Base-by-base conservation (phyloP, 2,888 invertebrate species). In the Pollenia labialis region DNA sequence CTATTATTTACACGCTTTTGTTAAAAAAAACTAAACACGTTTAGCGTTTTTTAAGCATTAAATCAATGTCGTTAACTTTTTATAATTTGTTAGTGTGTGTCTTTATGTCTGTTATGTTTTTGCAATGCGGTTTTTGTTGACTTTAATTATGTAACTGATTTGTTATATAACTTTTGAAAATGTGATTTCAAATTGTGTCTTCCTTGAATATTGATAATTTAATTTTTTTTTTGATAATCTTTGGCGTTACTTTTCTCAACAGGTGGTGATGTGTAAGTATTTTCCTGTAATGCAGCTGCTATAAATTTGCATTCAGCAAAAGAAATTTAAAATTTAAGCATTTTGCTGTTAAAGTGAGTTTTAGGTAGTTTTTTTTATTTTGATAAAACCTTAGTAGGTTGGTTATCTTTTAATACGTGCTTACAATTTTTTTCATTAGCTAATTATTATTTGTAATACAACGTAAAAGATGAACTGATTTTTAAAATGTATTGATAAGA, bases 1-100 rank as follows among this genome's bases (percentile, higher is more conserved):
- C 2, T 48, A 12, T 10, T 10, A 50, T 12, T 23, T 48, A 23
- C 1, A 9, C 18, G 6, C 1, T 42, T 62, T 62, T 32, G 2
- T n/a, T 2, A 14, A 58, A 11, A 10, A 16, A 58, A 40, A n/a
- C 50, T 32, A 60, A 79, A 69, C 69, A 23, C 52, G 81, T 72
- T 75, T 62, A 52, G 0, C 48, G 60, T 68, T 62, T 74, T 60
- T 56, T 48, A 42, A 48, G 16, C 50, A n/a, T 12, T 56, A 18
- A 48, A 42, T 60, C 8, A 18, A 62, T 58, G 18, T 72, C 69
- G 44, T 71, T 83, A 72, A 58, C 71, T 72, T 75, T 58, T 50
- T 64, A 12, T 32, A 23, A 46, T 44, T 18, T 50, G 14, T 16
- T 50, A 56, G n/a, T 44, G 7, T 56, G 4, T 52, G 46, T 8